phyloP scores from a whole-genome alignment of 2,888 invertebrate species.

The Coelogynopora nodosa region DNA sequence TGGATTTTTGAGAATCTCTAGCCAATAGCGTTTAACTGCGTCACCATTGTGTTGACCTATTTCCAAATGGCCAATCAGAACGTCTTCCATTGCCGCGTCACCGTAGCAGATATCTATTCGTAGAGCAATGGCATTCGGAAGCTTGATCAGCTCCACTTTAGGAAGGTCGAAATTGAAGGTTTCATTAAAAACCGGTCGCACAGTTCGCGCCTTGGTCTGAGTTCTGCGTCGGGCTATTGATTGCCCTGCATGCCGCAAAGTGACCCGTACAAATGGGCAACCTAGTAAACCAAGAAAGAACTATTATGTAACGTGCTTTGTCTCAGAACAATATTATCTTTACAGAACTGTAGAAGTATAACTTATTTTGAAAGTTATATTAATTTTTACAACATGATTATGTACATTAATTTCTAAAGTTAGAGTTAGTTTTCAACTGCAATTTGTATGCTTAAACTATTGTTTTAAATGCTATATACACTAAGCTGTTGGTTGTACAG shows the following conservation, averaged over 20 bases:
- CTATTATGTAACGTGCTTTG: too few relatives aligned
- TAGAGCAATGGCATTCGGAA: neutral
- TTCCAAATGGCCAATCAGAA: neutral
- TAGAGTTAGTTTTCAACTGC: too few relatives aligned
- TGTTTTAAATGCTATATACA: too few relatives aligned
- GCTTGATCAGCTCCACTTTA: neutral
- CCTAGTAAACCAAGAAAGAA: too few relatives aligned
- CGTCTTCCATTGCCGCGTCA: neutral
- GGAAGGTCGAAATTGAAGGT: neutral
- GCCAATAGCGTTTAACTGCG: neutral
- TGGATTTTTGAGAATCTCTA: neutral
- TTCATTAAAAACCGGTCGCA: neutral
- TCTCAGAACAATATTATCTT: too few relatives aligned
- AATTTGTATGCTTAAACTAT: too few relatives aligned
- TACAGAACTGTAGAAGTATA: too few relatives aligned
- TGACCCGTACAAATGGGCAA: neutral
- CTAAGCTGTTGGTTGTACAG: too few relatives aligned
- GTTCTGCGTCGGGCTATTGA: neutral
- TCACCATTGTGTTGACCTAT: neutral
- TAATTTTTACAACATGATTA: too few relatives aligned
- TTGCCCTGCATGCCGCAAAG: neutral
- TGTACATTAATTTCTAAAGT: too few relatives aligned
- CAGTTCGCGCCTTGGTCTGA: neutral
- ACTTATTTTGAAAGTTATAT: too few relatives aligned
- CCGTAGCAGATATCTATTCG: neutral